These are phyloP conservation scores for Apis florea DNA, from an alignment of 1,140 invertebrate species.

Conservation along the genomic window DNA sequence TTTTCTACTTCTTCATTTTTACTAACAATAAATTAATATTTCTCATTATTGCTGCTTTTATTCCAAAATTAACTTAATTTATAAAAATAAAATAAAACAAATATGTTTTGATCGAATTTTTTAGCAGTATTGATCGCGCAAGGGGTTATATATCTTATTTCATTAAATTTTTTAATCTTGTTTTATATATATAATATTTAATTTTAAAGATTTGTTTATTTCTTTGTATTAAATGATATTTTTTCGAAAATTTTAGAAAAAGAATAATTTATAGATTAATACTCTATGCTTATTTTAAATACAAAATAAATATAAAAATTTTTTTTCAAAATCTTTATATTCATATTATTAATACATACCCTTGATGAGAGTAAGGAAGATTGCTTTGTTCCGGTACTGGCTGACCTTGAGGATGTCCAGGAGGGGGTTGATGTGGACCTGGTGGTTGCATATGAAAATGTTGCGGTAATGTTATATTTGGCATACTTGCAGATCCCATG, in stretches of 20 bases:
- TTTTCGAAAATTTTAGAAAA: not conserved
- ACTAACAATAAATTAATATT: too few species aligned
- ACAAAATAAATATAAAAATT: not conserved
- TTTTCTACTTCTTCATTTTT: too few species aligned
- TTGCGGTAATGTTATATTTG: conserved; percentile 70
- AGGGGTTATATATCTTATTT: too few species aligned
- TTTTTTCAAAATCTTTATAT: not conserved
- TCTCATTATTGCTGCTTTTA: too few species aligned
- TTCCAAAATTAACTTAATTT: too few species aligned
- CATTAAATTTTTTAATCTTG: too few species aligned
- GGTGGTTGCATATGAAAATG: conserved; percentile 74
- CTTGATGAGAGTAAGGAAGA: conserved; percentile 73
- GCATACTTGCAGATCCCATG: conserved; percentile 63
- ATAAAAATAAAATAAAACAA: too few species aligned
- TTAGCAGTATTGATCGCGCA: too few species aligned
- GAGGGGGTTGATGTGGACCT: conserved; percentile 64
- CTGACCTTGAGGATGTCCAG: conserved; percentile 65
- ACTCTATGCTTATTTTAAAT: not conserved
- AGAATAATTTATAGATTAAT: not conserved
- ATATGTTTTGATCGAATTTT: too few species aligned
- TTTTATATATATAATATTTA: not conserved
- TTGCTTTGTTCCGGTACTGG: conserved; percentile 70
- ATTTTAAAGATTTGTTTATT: not conserved
- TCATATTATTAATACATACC: conserved; percentile 61
- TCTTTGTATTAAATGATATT: not conserved